Evolutionary conservation across 2,797 vertebrate genomes (phyloP).

Genomic region (Nyctalus aviator): DNA sequence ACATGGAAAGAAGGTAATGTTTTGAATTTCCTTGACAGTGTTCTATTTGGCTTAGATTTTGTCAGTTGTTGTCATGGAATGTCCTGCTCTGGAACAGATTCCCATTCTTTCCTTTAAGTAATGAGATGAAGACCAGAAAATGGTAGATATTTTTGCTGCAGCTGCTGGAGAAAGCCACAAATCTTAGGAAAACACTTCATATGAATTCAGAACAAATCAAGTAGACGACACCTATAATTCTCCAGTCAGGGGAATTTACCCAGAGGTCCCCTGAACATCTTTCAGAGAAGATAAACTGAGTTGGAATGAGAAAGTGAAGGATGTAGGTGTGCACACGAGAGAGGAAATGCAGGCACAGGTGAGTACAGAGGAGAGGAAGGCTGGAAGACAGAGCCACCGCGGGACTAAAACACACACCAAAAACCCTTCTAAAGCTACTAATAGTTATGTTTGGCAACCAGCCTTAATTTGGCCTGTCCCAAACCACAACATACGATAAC

Average conservation of each 20-base stretch:
- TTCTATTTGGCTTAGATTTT: neutral
- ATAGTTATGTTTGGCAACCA: neutral
- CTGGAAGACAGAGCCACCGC: neutral
- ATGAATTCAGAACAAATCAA: constrained; percentile 45
- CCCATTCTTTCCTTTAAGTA: neutral
- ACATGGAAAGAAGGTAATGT: neutral
- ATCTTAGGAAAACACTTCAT: neutral
- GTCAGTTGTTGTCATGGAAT: constrained; percentile 3
- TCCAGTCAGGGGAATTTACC: neutral
- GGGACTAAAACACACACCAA: neutral
- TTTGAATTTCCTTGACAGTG: constrained; percentile 56
- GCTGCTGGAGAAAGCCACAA: constrained; percentile 14
- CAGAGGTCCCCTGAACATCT: neutral
- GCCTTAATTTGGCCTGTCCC: neutral
- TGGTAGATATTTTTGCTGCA: constrained; percentile 12
- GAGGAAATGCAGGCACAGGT: neutral
- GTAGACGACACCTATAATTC: constrained; percentile 2
- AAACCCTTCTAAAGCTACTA: neutral
- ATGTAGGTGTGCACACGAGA: neutral
- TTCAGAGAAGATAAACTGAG: constrained; percentile 40
- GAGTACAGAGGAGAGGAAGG: neutral
- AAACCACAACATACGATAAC: neutral
- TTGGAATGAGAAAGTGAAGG: constrained; percentile 17
- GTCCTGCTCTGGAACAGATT: neutral
- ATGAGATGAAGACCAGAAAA: constrained; percentile 38